Evolutionary conservation across 2,113 vertebrate species (phyloP), one percentile per base, ranked within the genome.

Genomic region (Meriones unguiculatus): DNA sequence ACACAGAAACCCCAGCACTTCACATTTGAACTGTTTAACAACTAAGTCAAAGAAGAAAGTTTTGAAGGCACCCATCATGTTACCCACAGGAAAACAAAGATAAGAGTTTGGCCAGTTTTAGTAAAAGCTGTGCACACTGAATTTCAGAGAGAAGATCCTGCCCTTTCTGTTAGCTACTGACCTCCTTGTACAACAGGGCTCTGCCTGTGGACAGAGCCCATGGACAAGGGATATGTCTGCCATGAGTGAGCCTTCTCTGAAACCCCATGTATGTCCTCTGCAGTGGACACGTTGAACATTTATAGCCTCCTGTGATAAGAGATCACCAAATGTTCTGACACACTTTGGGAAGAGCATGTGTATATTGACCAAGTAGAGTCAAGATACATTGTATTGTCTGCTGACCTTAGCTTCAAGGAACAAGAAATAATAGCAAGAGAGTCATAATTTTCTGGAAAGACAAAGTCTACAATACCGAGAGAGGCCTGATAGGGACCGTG

Each of bases 381-480:
- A 75, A 64, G 50, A 15, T 4, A 3, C 5, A n/a, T 2, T 9
- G 0, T 7, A 1, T 0, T 52, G 76, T 32, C 90, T 50, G 20
- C 46, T 28, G n/a, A 38, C 6, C 52, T 15, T 13, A n/a, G 32
- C 50, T 46, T 73, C 15, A 25, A 41, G 15, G 72, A 50, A 11
- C 22, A 35, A 76, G 22, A 14, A 28, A 2, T 57, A 57, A 35
- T 25, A 15, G 32, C 59, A 10, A 0, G 10, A 46, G 50, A 41
- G 17, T 17, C 65, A 5, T 38, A 50, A 3, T 0, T 1, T 65
- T 80, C 67, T 4, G 35, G 84, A 72, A 82, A 18, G 41, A 22
- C 24, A 12, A 52, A 2, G 22, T 4, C 35, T 93, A 24, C 0
- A 30, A 4, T 46, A 24, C 14, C 14, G 72, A 17, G 50, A 54